These are phyloP conservation scores for Axis porcinus DNA, from an alignment of 2,113 vertebrate genomes.

Conservation along the genomic window DNA sequence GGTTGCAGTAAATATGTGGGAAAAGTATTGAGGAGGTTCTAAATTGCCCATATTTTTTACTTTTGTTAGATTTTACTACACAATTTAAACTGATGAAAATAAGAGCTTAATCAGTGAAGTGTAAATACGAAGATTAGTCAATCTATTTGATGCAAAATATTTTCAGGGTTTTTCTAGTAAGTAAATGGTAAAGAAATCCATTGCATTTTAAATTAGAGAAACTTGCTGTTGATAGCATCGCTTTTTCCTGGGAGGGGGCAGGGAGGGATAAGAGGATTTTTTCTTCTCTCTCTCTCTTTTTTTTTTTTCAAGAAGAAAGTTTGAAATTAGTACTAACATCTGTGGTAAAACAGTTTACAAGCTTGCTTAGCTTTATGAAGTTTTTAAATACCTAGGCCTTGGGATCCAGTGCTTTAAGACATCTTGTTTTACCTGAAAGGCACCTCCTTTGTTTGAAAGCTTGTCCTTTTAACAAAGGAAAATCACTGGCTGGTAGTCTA, in stretches of 20 bases:
- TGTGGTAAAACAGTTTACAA: not conserved
- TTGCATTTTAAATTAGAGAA: not conserved
- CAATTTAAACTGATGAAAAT: not conserved
- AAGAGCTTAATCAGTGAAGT: not conserved
- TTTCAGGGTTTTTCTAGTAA: not conserved
- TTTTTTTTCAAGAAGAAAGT: not conserved
- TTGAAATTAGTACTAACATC: not conserved
- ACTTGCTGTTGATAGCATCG: not conserved
- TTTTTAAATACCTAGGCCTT: not conserved
- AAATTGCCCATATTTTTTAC: not conserved
- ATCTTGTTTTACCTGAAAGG: constrained; percentile 19
- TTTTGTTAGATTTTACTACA: not conserved
- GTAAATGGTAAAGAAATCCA: not conserved
- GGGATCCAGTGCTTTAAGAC: not conserved
- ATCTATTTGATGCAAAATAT: not conserved
- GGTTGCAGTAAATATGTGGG: not conserved
- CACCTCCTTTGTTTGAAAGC: constrained; percentile 64
- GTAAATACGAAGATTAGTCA: not conserved
- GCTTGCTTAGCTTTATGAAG: not conserved
- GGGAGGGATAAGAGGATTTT: not conserved
- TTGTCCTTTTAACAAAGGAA: constrained; percentile 68
- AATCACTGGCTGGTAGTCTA: constrained; percentile 70
- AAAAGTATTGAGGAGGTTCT: not conserved
- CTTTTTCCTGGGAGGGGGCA: not conserved
- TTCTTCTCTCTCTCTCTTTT: not conserved